Base-by-base conservation (phyloP, 2,113 vertebrate species). In the Oreotrochilus melanogaster region DNA sequence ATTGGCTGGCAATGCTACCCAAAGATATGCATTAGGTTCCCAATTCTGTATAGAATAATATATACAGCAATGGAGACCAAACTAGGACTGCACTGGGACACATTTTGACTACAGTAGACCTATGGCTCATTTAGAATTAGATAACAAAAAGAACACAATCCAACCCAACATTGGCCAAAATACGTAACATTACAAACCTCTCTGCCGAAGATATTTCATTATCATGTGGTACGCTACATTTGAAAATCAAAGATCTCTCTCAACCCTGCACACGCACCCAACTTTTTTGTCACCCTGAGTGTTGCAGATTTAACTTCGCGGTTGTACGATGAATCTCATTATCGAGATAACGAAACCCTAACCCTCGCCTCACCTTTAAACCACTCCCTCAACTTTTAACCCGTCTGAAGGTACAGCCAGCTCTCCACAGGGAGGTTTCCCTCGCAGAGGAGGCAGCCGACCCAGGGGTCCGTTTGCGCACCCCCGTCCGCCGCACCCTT, bases 181-280 rank as follows among this genome's bases (percentile, higher is more conserved):
- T 2, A 58, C 1, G 3, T 13, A 56, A 30, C 15, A 70, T 14
- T 48, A 50, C 3, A 75, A 84, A 33, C 6, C 0, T 2, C 27
- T 45, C 31, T 9, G 31, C 27, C 58, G 14, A 31, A 48, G 6
- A 2, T 13, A 11, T 82, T 56, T n/a, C 31, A 27, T 2, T 33
- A 47, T 24, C 45, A 18, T 3, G 2, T 7, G 12, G 12, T 22
- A 54, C 0, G 2, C 22, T 37, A 13, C 22, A 19, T 47, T 3
- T 23, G 43, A 62, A 39, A 86, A 65, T 5, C 11, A 30, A 86
- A 67, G 25, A 1, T 28, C 23, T 39, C 24, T 47, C 48, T 51
- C 28, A 54, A 4, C 0, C 0, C 22, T 15, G 5, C 0, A 0
- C 4, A 21, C 0, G 0, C 18, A 31, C 7, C 22, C 28, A 65